Evolutionary conservation across 35 echinoderm and acorn worm genomes (phyloP), one percentile per base, ranked within the genome.

Genomic region (Lytechinus pictus): DNA sequence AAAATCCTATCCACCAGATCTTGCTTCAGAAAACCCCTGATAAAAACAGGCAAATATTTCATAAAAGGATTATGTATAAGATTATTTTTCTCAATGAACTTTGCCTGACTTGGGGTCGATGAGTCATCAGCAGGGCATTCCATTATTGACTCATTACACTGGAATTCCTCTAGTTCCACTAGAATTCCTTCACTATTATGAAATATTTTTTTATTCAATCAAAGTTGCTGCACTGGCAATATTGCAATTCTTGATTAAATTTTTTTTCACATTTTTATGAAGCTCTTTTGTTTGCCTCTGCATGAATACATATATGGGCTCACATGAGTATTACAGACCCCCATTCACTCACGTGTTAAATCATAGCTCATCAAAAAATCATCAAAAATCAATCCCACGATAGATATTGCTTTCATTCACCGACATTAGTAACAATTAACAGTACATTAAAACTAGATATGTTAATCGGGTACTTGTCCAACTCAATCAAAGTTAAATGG

Each of bases 61-160:
- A 79, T 79, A 79, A 79, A 14, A 79, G 66, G 66, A 79, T 79
- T 79, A 79, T 79, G 19, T 79, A 24, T 24, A 16, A 24, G 66
- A 79, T 79, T 79, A 79, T 79, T 79, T 79, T 79, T 79, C 66
- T 79, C 66, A 79, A 79, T 79, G 66, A 79, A 79, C 66, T 79
- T 7, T 79, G 66, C 66, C 66, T 79, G 66, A 79, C 12, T 58
- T 24, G 19, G n/a, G 66, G 19, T 79, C 33, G 21, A 14, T 79
- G 66, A 79, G 66, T 79, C 66, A 79, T n/a, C 66, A 19, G 21
- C 6, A 19, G 66, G 21, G 66, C n/a, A 79, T 79, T 79, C 66
- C 66, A 79, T 79, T 79, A 24, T 79, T 79, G 66, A 79, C 66
- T 79, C 66, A 4, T 6, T 79, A 7, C 66, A 79, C n/a, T 24